Conservation (phyloP, 1,140 invertebrate genomes). For the Drosophila triauraria region DNA sequence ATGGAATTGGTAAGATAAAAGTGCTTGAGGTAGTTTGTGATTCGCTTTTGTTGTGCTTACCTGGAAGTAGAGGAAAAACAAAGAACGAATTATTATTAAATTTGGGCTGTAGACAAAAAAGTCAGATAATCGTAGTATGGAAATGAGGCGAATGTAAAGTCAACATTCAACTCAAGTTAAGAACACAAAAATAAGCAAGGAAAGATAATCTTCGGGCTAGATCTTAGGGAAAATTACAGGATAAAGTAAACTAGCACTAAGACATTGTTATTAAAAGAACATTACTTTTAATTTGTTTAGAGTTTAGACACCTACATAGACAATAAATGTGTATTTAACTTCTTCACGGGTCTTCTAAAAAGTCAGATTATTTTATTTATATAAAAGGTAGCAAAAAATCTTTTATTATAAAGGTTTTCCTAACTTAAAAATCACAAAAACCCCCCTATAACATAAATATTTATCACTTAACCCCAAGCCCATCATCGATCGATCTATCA, state of each 20-base stretch:
- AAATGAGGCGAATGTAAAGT: slow-evolving; percentile 37
- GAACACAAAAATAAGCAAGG: neutral
- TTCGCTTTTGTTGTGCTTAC: slow-evolving; percentile 52
- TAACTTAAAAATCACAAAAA: neutral
- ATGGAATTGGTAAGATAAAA: slow-evolving; percentile 63
- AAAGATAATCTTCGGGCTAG: neutral
- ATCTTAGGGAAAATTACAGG: neutral
- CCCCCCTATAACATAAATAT: neutral
- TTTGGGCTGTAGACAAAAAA: slow-evolving; percentile 24
- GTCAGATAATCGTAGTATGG: slow-evolving; percentile 23
- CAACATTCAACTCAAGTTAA: slow-evolving; percentile 10
- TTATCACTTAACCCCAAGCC: slow-evolving; percentile 1
- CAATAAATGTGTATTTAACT: no score
- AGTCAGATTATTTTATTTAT: no score
- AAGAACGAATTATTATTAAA: slow-evolving; percentile 48
- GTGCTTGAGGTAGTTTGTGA: slow-evolving; percentile 40
- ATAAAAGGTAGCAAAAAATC: neutral
- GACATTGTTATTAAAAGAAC: slow-evolving; percentile 7
- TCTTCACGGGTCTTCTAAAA: no score
- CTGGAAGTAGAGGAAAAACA: slow-evolving; percentile 52
- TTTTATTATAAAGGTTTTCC: neutral
- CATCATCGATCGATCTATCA: slow-evolving; percentile 32
- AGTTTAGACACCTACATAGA: neutral
- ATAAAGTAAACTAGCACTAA: neutral
- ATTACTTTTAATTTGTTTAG: neutral